These are phyloP conservation scores for Dryoscopus gambensis DNA, from an alignment of 2,113 vertebrate genomes.

Conservation along the genomic window DNA sequence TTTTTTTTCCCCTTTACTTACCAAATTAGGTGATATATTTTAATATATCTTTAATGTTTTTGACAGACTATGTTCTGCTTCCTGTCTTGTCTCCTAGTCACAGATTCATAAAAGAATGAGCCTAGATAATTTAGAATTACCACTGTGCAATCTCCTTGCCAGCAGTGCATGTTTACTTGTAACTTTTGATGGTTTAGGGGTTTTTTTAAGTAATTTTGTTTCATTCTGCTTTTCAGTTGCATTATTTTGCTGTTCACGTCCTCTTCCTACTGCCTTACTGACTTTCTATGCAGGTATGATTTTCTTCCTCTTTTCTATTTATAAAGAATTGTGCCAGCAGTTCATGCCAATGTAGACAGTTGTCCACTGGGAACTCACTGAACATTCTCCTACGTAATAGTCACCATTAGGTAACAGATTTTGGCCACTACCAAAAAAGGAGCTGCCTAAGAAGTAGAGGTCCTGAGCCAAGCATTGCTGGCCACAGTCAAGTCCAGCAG, in stretches of 20 bases:
- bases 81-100: background rate
- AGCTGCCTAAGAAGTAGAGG: background rate
- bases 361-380: background rate
- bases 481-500: background rate
- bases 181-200: background rate
- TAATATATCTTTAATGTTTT: background rate
- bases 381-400: background rate
- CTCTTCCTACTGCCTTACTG: background rate
- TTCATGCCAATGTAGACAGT: background rate
- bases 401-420: background rate
- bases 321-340: background rate
- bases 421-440: background rate
- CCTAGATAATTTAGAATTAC: background rate
- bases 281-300: background rate
- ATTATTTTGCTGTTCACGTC: background rate
- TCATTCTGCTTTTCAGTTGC: background rate
- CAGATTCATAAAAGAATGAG: background rate
- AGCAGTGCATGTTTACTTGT: background rate
- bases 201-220: background rate
- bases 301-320: background rate
- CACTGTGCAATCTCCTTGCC: background rate
- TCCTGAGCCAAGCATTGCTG: background rate
- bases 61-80: background rate
- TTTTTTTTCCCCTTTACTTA: background rate
- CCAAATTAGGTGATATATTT: background rate